Evolutionary conservation across 2,888 invertebrate genomes (phyloP).

Genomic region (Ennomos quercinarius): DNA sequence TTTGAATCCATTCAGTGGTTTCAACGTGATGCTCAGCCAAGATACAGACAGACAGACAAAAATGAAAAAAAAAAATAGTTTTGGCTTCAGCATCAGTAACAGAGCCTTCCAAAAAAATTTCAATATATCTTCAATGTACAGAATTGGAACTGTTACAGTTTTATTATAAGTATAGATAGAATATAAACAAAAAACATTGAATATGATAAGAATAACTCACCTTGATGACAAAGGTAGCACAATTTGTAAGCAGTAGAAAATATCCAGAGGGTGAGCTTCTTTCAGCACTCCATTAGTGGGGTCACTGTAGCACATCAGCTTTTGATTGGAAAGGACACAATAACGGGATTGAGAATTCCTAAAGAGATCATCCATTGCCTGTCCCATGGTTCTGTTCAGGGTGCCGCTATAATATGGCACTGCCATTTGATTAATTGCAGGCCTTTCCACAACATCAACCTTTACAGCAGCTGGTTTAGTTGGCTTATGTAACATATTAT

Average conservation of each 20-base stretch:
- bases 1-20: too few species aligned
- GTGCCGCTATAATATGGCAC: constrained; percentile 86
- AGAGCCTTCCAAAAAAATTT: too few species aligned
- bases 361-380: constrained; percentile 88
- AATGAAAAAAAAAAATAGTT: too few species aligned
- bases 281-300: constrained; percentile 88
- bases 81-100: too few species aligned
- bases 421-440: constrained; percentile 76
- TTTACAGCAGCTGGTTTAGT: constrained; percentile 55
- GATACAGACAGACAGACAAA: too few species aligned
- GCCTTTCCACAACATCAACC: constrained; percentile 75
- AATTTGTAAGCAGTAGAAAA: constrained; percentile 87
- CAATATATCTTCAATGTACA: too few species aligned
- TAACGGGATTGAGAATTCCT: constrained; percentile 91
- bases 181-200: not conserved
- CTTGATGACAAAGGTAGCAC: constrained; percentile 83
- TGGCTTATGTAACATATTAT: constrained; percentile 71
- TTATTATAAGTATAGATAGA: too few species aligned
- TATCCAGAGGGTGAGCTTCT: constrained; percentile 89
- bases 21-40: too few species aligned
- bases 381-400: constrained; percentile 83
- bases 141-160: too few species aligned
- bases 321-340: constrained; percentile 89
- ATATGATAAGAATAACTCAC: constrained; percentile 50
- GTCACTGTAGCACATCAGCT: constrained; percentile 90